Conservation (phyloP, 2,113 vertebrate species). For the Solea senegalensis region DNA sequence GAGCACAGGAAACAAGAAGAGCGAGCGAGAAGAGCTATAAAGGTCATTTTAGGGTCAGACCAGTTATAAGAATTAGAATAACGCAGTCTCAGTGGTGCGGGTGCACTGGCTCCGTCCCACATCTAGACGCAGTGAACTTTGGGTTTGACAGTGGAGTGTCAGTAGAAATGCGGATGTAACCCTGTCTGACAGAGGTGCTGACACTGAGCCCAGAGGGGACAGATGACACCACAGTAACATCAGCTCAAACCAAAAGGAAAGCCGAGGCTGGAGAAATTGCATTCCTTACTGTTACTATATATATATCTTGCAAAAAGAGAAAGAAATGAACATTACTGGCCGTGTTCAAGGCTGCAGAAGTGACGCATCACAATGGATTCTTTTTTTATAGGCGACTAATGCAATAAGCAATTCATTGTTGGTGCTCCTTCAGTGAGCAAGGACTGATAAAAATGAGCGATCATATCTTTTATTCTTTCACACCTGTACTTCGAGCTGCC, state of each 20-base stretch:
- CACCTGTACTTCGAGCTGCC: too few relatives aligned
- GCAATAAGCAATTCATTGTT: too few relatives aligned
- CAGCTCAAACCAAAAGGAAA: neutral
- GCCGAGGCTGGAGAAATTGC: conserved; percentile 22
- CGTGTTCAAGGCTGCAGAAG: too few relatives aligned
- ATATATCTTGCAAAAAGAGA: too few relatives aligned
- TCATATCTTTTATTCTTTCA: too few relatives aligned
- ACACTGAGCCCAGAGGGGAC: conserved; percentile 36
- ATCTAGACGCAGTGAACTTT: conserved; percentile 28
- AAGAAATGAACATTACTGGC: too few relatives aligned
- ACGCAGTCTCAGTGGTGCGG: conserved; percentile 5
- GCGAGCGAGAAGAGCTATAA: neutral
- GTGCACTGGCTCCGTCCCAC: conserved; percentile 11
- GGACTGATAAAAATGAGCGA: too few relatives aligned
- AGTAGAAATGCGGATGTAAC: conserved; percentile 31
- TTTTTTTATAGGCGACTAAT: too few relatives aligned
- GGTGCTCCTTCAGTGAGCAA: too few relatives aligned
- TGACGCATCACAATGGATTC: too few relatives aligned
- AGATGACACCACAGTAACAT: conserved; percentile 36
- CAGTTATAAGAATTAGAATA: conserved; percentile 34
- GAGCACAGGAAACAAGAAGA: neutral
- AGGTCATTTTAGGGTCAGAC: neutral
- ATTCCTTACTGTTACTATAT: neutral
- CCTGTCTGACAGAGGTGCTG: conserved; percentile 28
- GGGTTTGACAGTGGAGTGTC: conserved; percentile 30